Percentiles rank a stretch among this genome's conserved stretches.
Evolutionary conservation across 2,113 vertebrate species (phyloP).

Genomic region (Gila orcuttii): DNA sequence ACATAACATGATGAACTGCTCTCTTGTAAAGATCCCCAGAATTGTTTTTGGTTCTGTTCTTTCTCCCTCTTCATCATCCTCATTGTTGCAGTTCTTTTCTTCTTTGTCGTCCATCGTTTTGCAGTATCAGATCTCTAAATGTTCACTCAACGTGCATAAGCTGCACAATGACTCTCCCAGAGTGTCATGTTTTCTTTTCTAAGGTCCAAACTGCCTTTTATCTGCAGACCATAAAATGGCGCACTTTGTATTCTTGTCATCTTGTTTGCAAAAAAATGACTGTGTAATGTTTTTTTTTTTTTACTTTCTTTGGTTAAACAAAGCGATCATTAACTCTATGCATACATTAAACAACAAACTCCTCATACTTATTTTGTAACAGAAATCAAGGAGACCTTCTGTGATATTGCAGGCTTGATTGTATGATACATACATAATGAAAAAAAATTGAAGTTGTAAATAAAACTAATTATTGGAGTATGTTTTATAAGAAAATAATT

Average conservation of each 20-base stretch:
- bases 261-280: not conserved
- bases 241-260: slow-evolving; percentile 36
- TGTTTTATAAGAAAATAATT: not conserved
- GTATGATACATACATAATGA: not conserved
- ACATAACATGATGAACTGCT: slow-evolving; percentile 49
- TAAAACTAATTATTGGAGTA: not conserved
- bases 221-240: slow-evolving; percentile 36
- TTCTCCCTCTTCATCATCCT: slow-evolving; percentile 12
- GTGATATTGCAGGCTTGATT: not conserved
- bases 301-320: not conserved
- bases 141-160: not conserved
- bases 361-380: not conserved
- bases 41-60: not conserved
- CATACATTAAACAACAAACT: not conserved
- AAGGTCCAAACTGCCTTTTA: slow-evolving; percentile 30
- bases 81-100: not conserved
- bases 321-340: not conserved
- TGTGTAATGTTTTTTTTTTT: not conserved
- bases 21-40: slow-evolving; percentile 39
- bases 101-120: slow-evolving; percentile 18
- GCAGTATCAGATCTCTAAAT: not conserved
- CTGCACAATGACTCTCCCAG: not conserved
- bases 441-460: no score
- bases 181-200: not conserved
- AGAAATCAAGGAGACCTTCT: not conserved